Evolutionary conservation across 2,888 invertebrate species (phyloP), one percentile per base, ranked within the genome.

Genomic region (Antitype chi): DNA sequence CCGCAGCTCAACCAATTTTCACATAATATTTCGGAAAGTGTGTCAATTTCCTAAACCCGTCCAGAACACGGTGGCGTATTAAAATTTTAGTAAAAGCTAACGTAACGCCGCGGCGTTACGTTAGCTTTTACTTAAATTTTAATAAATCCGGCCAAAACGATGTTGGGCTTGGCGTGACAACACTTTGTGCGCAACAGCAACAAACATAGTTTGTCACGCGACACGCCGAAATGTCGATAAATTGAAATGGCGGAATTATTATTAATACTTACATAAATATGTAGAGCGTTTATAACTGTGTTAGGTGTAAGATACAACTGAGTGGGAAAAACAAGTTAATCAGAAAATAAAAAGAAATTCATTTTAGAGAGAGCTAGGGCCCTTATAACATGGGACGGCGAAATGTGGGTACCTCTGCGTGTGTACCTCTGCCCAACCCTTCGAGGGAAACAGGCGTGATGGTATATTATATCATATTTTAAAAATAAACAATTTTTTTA

Each of bases 11-110:
- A 85, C 66, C 59, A 68, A 85, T 85, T 70, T 82, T 25, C 78
- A 70, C 73, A 38, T 83, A 62, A 82, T 74, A 73, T 83, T 78
- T 78, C 5, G 43, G 43, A 69, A 79, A 86, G 70, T 80, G 76
- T 88, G 87, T 81, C 83, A 83, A 82, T 70, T 75, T 78, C 75
- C 73, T 71, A 83, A 87, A 76, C 66, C 70, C 57, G 71, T 28
- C 69, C 49, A 60, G 67, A 49, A n/a, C 64, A 28, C 2, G 55
- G 67, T n/a, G n/a, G n/a, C n/a, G n/a, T 88, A 85, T 83, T 81
- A 87, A 84, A 85, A 80, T 84, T 43, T 84, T 72, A 79, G 70
- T 55, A 73, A 79, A 83, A 82, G 68, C 70, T 81, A 73, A 73
- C 74, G 55, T 62, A 47, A 52, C 55, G 59, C 63, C 52, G 11